Base-by-base conservation (phyloP, 1,140 invertebrate genomes). In the Macrobrachium rosenbergii region DNA sequence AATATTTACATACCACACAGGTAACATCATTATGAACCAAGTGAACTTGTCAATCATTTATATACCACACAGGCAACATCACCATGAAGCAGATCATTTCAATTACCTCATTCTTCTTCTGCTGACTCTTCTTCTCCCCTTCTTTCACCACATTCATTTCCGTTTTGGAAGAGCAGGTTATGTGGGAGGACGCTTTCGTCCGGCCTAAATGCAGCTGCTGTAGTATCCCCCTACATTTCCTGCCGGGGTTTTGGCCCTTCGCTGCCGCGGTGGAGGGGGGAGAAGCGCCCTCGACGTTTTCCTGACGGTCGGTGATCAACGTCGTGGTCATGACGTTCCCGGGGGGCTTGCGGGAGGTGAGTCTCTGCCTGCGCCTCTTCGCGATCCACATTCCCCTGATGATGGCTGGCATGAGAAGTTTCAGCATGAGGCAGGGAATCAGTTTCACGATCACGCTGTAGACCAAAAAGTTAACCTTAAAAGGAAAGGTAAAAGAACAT, bases 361-460 rank as follows among this genome's bases (percentile, higher is more conserved):
- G 84, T 14, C 60, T 73, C 78, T 87, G 77, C 52, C 87, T 14
- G 12, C 87, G 75, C 2, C 58, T 69, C 67, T 83, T 80, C 37
- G 87, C 87, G 52, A 83, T 19, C 77, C 81, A 83, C 87, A 88
- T 88, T 19, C 82, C 87, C 12, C 77, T 58, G 82, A 88, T 84
- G 77, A 88, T 88, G 21, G 87, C 82, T 5, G 87, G 87, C 64
- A 88, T 97, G 2, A 98, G 93, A 1, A 96, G 92, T 0, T 96
- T 97, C n/a, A 98, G 92, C 0, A 96, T 93, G 14, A 96, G 91
- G 90, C 97, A 97, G 0, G 97, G 97, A 63, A 97, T 93, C 3
- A 98, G 91, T 91, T 98, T 98, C 17, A 97, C 95, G 7, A 97
- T 93, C 1, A 97, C 94, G 84, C 96, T 93, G 90, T 93, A 93